phyloP scores from a whole-genome alignment of 2,113 vertebrate genomes.

The Dicentrarchus labrax region DNA sequence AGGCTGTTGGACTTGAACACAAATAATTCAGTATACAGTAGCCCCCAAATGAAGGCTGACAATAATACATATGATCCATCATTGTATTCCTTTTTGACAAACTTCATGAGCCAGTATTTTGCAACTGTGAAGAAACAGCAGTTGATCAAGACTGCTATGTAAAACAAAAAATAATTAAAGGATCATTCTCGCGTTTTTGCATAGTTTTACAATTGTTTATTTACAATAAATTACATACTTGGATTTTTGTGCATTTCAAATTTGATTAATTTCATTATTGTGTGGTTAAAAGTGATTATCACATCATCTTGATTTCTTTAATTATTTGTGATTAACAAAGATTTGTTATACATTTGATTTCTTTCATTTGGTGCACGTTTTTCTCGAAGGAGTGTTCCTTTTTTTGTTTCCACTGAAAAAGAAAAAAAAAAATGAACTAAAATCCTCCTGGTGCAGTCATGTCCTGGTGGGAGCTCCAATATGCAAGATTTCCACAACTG shows the following conservation, averaged over 20 bases:
- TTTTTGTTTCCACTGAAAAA: too few species aligned
- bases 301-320: not conserved
- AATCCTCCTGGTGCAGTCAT: not conserved
- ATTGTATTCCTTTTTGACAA: not conserved
- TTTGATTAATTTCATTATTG: not conserved
- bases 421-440: too few species aligned
- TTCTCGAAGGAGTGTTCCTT: too few species aligned
- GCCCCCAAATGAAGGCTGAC: not conserved
- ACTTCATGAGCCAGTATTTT: not conserved
- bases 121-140: not conserved
- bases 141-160: not conserved
- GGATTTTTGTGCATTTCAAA: not conserved
- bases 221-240: not conserved
- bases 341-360: not conserved
- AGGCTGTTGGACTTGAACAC: constrained; percentile 9
- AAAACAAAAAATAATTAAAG: not conserved
- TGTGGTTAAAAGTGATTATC: too few species aligned
- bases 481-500: not conserved
- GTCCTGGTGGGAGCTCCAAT: not conserved
- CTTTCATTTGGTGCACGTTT: not conserved
- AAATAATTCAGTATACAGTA: not conserved
- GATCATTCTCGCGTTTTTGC: not conserved
- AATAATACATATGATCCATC: not conserved
- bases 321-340: not conserved
- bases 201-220: not conserved